Evolutionary conservation across 2,113 vertebrate genomes (phyloP), one percentile per base, ranked within the genome.

Genomic region (Odontesthes bonariensis): DNA sequence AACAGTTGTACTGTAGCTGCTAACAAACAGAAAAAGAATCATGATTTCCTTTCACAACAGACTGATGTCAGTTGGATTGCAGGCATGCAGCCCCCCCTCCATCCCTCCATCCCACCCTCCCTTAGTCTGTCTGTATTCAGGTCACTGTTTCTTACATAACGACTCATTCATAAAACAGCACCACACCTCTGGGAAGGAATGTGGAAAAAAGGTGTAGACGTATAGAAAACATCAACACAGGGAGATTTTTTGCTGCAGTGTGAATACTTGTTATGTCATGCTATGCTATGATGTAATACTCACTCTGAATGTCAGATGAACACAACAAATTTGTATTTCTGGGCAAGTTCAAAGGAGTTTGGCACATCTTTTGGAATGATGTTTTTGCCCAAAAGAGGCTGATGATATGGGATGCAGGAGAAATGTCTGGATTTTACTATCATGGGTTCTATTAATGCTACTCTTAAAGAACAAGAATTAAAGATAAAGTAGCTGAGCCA

Each of bases 161-260:
- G 80, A 70, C 88, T 92, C 82, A 92, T 91, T 90, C 88, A 92
- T 92, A 90, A 92, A 90, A 81, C 89, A 92, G 76, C 86, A 86
- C 79, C 85, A 73, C 72, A 69, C 80, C 82, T 86, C 80, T 9
- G 73, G 79, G 77, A 59, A 58, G 75, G 83, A 79, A 87, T 54
- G 75, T 69, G 73, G 67, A 20, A 67, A 70, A 77, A 77, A 51
- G 27, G 62, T 69, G 9, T 13, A 58, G 71, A 62, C 47, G 13
- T 65, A 71, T 32, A 78, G 46, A 82, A 82, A 82, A 56, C 2
- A 51, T 58, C 78, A 19, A 8, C 56, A 54, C 65, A 8, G 75
- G 71, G 76, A 73, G 70, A 69, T 14, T 79, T 88, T 58, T 84
- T 84, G 66, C 88, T 88, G 88, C 85, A 89, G 82, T 73, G 68